phyloP scores from a whole-genome alignment of 2,888 invertebrate genomes.

The Myopa tessellatipennis region DNA sequence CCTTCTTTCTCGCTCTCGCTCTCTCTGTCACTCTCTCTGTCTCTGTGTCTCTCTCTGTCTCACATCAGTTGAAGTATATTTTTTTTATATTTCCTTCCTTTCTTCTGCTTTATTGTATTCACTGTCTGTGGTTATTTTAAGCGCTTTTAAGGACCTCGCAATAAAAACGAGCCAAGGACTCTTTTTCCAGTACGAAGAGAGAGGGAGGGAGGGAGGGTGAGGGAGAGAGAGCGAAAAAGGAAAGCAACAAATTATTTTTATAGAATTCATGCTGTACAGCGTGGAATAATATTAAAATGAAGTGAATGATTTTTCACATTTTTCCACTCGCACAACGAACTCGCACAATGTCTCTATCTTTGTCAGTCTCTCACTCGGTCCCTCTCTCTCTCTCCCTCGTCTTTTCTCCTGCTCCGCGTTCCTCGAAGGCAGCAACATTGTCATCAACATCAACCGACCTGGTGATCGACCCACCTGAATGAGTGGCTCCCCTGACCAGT shows the following conservation, averaged over 20 bases:
- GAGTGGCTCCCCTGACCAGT: neutral
- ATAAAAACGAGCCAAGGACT: neutral
- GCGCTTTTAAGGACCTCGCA: neutral
- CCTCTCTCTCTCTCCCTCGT: neutral
- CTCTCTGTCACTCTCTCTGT: too few relatives aligned
- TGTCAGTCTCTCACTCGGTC: neutral
- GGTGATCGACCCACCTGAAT: neutral
- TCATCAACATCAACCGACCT: neutral
- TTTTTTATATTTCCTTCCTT: neutral
- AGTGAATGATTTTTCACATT: neutral
- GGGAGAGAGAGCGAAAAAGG: conserved; percentile 10
- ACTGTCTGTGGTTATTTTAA: neutral
- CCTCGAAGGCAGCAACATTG: neutral
- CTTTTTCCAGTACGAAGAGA: neutral
- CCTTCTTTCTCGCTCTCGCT: neutral
- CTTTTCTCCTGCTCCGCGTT: neutral
- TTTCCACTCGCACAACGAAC: neutral
- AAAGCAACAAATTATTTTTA: neutral
- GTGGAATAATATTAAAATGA: neutral
- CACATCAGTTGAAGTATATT: neutral
- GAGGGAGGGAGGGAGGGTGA: neutral
- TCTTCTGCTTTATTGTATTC: neutral
- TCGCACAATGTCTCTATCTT: neutral
- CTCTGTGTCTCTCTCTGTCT: too few relatives aligned
- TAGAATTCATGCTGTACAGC: neutral